Evolutionary conservation across 2,113 vertebrate genomes (phyloP).

Genomic region (Petrocephalus microphthalmus): DNA sequence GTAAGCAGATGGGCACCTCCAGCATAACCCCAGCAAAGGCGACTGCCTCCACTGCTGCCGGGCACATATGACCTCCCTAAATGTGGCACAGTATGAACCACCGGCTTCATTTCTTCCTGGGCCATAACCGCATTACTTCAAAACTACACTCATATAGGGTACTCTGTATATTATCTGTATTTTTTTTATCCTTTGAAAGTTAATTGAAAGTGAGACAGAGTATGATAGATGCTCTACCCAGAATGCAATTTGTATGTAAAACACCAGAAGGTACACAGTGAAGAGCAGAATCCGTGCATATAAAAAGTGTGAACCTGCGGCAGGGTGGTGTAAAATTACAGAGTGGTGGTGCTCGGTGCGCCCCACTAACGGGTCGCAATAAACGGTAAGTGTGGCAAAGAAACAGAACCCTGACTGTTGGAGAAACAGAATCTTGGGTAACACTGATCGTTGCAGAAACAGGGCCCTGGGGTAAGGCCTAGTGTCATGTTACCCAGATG

Average conservation of each 20-base stretch:
- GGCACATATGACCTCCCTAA: background rate
- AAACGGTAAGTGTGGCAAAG: background rate
- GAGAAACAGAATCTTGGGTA: background rate
- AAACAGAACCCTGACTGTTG: background rate
- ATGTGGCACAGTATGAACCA: background rate
- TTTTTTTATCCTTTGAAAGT: background rate
- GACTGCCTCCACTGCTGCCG: background rate
- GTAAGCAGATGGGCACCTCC: background rate
- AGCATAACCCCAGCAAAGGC: background rate
- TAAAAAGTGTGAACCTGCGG: background rate
- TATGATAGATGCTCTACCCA: background rate
- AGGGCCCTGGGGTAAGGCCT: background rate
- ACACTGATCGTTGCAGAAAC: background rate
- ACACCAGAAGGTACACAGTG: background rate
- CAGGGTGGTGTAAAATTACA: background rate
- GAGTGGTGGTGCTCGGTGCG: background rate
- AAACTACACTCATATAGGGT: background rate
- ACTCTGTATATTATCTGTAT: background rate
- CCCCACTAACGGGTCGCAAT: background rate
- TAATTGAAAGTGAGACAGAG: background rate
- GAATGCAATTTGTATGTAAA: constrained; percentile 16
- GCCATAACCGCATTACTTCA: background rate
- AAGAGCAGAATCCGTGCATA: background rate
- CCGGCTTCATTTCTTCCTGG: background rate
- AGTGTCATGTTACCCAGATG: background rate